Base-by-base conservation (phyloP, 2,888 invertebrate species). In the Eupithecia abbreviata region DNA sequence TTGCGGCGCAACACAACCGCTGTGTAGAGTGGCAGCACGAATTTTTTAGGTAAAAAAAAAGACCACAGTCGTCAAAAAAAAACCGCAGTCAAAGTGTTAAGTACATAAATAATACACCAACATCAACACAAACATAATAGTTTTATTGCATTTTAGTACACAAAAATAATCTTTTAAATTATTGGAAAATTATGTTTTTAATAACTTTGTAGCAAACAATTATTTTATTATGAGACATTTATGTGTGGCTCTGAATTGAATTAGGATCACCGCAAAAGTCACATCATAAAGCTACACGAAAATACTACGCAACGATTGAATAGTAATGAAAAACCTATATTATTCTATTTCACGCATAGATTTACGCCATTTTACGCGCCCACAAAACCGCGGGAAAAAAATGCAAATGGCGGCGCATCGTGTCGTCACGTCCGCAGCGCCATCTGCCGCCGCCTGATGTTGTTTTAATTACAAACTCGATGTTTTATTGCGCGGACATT, bases 371-470 rank as follows among this genome's bases (percentile, higher is more conserved):
- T 77, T 81, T 80, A 84, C 83, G 82, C 84, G 83, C 82, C 86
- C 86, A 82, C 84, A 85, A 84, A 82, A 85, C 82, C 85, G 87
- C 86, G 88, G 87, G 84, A 91, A 91, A 91, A 58, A 91, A 91
- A 91, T 90, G 91, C 90, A 91, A 91, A 91, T 91, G 91, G 90
- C 87, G 85, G 80, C 86, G 84, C 81, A 69, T 66, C 90, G 90
- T 90, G 91, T 90, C 91, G 91, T 90, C 92, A 91, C 91, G 90
- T 88, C 85, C 87, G 82, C 78, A 7, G 79, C 86, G 85, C 85
- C 89, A 88, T 85, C 85, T 83, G 88, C 79, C 81, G 82, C 84
- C 79, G 82, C 84, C 84, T 90, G 89, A 90, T 91, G 87, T 81
- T 80, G 87, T 85, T 90, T 88, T 91, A 91, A 91, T 90, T 91